A percentile compares a stretch with the other conserved stretches of the same genome.
Conservation (phyloP, 2,797 vertebrate genomes). For the Myotis myotis region DNA sequence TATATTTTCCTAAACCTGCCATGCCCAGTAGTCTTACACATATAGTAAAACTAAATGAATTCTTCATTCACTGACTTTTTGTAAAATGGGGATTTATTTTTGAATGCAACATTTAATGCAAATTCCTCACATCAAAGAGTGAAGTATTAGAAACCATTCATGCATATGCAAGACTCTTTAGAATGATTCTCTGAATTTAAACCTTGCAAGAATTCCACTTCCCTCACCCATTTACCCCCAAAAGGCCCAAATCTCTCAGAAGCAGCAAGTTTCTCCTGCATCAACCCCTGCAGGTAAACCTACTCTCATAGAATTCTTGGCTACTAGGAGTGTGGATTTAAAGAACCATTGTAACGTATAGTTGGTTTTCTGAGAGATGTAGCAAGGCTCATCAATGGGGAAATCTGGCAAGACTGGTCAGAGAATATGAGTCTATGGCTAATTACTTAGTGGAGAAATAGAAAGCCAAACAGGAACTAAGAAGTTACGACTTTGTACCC, state of each 20-base stretch:
- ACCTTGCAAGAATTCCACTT: not conserved
- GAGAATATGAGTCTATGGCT: not conserved
- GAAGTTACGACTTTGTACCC: not conserved
- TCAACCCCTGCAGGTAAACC: not conserved
- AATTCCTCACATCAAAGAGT: not conserved
- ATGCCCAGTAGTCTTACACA: not conserved
- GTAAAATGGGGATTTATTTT: not conserved
- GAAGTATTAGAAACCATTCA: not conserved
- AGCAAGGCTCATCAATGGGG: not conserved
- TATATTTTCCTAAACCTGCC: not conserved
- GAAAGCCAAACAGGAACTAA: not conserved
- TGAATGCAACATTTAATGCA: not conserved
- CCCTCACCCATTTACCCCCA: not conserved
- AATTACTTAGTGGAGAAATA: not conserved
- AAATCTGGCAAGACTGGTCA: not conserved
- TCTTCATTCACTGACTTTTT: not conserved
- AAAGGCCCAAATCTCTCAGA: not conserved
- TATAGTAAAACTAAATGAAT: not conserved
- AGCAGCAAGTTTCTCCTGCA: not conserved
- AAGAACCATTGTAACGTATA: not conserved
- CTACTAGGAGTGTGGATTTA: not conserved
- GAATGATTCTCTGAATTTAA: conserved; percentile 9
- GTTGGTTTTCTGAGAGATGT: not conserved
- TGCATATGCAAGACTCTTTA: not conserved
- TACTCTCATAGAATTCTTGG: not conserved